These are phyloP conservation scores for Pseudocheirus occidentalis DNA, from an alignment of 2,797 vertebrate species.

Conservation along the genomic window DNA sequence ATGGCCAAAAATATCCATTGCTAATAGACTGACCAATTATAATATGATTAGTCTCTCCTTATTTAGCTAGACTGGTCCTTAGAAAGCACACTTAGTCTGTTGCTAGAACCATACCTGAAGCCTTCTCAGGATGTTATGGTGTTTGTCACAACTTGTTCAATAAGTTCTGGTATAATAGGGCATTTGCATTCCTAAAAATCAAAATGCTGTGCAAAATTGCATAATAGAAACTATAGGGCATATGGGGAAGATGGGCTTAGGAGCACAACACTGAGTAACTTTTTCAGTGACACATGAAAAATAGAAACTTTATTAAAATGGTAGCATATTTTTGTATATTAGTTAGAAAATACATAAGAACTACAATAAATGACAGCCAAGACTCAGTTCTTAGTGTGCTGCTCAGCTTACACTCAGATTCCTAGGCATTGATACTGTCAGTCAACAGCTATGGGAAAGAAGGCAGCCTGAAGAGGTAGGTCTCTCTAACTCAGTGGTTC, in stretches of 20 bases:
- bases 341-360: background rate
- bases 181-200: background rate
- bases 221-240: background rate
- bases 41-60: background rate
- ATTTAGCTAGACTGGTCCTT: background rate
- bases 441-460: background rate
- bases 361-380: background rate
- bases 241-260: background rate
- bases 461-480: background rate
- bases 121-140: background rate
- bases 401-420: background rate
- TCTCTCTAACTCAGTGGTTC: too few species aligned
- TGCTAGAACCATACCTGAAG: background rate
- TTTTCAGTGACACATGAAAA: background rate
- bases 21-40: background rate
- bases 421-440: rapidly evolving
- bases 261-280: background rate
- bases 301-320: background rate
- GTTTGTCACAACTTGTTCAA: background rate
- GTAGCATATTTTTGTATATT: background rate
- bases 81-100: background rate
- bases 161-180: background rate
- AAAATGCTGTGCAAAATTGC: background rate
- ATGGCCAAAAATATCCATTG: background rate
- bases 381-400: background rate